Evolutionary conservation across 2,888 invertebrate species (phyloP).

Genomic region (Papilio elwesi): DNA sequence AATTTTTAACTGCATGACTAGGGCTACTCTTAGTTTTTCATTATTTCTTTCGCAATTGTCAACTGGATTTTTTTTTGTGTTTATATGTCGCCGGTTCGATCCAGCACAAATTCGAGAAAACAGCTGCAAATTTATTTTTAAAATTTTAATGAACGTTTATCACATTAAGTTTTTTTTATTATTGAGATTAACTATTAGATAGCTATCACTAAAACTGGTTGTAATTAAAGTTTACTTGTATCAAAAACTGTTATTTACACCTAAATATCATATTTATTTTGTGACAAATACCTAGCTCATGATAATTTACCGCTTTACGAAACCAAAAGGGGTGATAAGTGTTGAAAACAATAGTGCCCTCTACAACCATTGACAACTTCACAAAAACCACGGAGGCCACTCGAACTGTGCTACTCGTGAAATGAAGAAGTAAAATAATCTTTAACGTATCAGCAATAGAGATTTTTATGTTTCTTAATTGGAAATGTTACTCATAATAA

Average conservation of each 20-base stretch:
- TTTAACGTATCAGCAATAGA: background rate
- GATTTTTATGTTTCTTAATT: slow-evolving; percentile 67
- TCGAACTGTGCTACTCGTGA: slow-evolving; percentile 51
- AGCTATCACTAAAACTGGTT: background rate
- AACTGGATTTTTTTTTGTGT: no score
- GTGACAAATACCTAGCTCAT: slow-evolving; percentile 15
- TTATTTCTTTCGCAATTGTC: no score
- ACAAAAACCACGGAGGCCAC: slow-evolving; percentile 62
- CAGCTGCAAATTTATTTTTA: no score
- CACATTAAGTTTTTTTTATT: background rate
- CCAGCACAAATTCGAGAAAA: no score
- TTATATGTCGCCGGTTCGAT: no score
- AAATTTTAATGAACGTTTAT: background rate
- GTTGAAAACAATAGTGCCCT: slow-evolving; percentile 67
- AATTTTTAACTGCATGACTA: no score
- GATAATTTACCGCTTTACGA: slow-evolving; percentile 24
- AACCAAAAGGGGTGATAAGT: slow-evolving; percentile 62
- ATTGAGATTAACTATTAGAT: no score
- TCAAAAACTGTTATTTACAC: background rate
- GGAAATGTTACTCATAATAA: slow-evolving; percentile 49
- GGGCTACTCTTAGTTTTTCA: no score
- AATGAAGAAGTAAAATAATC: slow-evolving; percentile 16
- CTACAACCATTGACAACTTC: slow-evolving; percentile 55
- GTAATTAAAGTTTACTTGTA: background rate
- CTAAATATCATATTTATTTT: slow-evolving; percentile 4